Percentiles rank a stretch among this genome's conserved stretches.
These are phyloP conservation scores for Euplexia lucipara DNA, from an alignment of 2,888 invertebrate species.

Conservation along the genomic window DNA sequence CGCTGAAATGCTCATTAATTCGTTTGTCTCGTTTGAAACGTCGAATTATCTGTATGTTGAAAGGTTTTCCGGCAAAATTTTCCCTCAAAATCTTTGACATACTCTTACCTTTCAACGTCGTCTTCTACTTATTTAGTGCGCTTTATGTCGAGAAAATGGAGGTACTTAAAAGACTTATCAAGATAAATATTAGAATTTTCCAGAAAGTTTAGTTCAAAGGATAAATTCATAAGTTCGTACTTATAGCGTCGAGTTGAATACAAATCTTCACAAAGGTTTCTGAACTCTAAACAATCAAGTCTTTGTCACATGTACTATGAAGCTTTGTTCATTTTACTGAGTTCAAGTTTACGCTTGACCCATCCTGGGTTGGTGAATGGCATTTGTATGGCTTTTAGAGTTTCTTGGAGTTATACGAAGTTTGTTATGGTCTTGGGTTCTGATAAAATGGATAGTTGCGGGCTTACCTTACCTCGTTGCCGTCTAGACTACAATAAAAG, in stretches of 20 bases:
- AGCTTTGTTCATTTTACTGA: background rate
- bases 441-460: no score
- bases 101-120: no score
- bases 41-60: no score
- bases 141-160: no score
- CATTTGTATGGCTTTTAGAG: background rate
- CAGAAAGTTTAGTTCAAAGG: background rate
- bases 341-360: slow-evolving; percentile 4
- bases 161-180: no score
- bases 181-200: no score
- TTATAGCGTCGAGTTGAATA: background rate
- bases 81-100: no score
- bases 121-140: no score
- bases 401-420: background rate
- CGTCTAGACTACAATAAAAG: background rate
- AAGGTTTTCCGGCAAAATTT: no score
- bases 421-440: background rate
- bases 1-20: no score
- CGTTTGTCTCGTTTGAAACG: no score
- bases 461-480: background rate
- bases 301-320: background rate
- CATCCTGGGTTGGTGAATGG: background rate
- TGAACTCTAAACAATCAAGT: background rate
- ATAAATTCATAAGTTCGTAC: background rate
- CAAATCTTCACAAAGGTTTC: background rate